A percentile compares a stretch with the other conserved stretches of the same genome.
Conservation (phyloP, 2,797 vertebrate species). For the Ciconia nigra region DNA sequence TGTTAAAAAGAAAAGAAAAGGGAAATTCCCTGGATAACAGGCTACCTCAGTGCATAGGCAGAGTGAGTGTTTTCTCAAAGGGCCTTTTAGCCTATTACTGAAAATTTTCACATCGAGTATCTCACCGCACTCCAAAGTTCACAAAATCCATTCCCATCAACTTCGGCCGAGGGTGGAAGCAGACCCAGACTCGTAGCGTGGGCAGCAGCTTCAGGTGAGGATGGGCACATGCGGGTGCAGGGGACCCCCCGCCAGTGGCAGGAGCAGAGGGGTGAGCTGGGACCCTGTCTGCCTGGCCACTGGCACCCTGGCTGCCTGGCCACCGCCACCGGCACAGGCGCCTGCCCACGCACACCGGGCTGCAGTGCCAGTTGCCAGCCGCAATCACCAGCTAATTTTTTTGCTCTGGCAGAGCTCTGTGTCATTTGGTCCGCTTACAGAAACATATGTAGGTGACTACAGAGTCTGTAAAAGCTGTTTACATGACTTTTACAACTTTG, state of each 20-base stretch:
- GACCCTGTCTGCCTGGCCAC: background rate
- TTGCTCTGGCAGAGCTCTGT: background rate
- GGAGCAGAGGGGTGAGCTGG: background rate
- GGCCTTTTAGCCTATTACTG: background rate
- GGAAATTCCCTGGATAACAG: background rate
- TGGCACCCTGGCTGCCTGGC: too few relatives aligned
- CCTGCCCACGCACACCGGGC: rapidly evolving
- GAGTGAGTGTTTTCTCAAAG: background rate
- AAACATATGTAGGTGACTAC: background rate
- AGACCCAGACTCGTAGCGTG: background rate
- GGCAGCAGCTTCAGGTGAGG: background rate
- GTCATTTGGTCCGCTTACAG: background rate
- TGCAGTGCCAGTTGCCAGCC: background rate
- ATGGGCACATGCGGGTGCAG: rapidly evolving
- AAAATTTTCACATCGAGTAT: rapidly evolving
- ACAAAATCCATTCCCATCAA: background rate
- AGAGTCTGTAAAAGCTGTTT: background rate
- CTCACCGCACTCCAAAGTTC: rapidly evolving
- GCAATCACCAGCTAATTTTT: background rate
- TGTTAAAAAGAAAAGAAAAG: background rate
- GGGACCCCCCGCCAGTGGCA: rapidly evolving
- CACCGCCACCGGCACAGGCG: background rate
- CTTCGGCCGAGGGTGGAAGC: rapidly evolving
- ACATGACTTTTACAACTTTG: background rate
- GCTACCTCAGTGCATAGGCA: background rate